Evolutionary conservation across 2,888 invertebrate genomes (phyloP), one percentile per base, ranked within the genome.

Genomic region (Tryphoninae sp.): DNA sequence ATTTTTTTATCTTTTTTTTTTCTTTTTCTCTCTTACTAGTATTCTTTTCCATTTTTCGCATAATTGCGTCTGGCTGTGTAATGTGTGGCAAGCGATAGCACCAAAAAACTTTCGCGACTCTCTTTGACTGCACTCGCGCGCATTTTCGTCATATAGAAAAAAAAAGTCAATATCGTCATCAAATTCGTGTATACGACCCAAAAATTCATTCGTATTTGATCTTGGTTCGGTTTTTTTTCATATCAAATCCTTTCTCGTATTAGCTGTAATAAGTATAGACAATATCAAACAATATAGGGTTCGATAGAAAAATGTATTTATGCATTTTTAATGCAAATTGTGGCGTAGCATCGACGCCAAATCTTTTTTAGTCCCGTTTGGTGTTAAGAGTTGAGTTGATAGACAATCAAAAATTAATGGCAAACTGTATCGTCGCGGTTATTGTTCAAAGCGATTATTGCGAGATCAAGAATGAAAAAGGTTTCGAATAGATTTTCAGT

Each of bases 81-180:
- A 91, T 91, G 91, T 90, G 89, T 90, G 89, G 90, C 87, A 88
- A 90, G 89, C 89, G 86, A 88, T 91, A 92, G 91, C 91, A 92
- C 92, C 91, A 91, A 91, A 89, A 90, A 85, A 88, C 74, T 86
- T 85, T 79, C 81, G 86, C 84, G 82, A 84, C 84, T 84, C 51
- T 84, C 68, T 79, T 78, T 74, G 74, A 61, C 45, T 7, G 11
- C 45, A 9, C 45, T 13, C 9, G 13, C 45, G 13, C 45, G 19
- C 42, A 78, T 79, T 55, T 71, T 40, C 61, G 42, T 74, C 76
- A 78, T 26, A 49, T 71, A 65, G 55, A 59, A 65, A 61, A 75
- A 49, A 78, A 69, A 72, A 40, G 42, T 67, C 22, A 74, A 78
- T 65, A 62, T 69, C 40, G 40, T 79, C 23, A 51, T 53, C 22